Base-by-base conservation (phyloP, 2,113 vertebrate species). In the Alectura lathami region DNA sequence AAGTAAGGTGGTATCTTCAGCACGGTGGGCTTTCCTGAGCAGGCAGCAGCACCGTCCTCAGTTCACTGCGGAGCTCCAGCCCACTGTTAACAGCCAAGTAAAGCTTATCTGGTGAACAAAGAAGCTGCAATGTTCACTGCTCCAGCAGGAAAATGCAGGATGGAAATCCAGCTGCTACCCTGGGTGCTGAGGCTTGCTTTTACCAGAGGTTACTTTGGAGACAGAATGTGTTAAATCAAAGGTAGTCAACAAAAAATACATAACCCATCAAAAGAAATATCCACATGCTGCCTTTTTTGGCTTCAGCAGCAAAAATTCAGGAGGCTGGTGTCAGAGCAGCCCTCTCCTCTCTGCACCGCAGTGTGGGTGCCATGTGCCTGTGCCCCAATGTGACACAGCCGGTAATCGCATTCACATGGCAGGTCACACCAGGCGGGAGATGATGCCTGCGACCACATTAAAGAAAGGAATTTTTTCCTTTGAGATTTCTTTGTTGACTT, bases 401-500 rank as follows among this genome's bases (percentile, higher is more conserved):
- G 8, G 5, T 82, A 83, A 94, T 93, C 87, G 59, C 87, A 87
- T 77, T 94, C 96, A 95, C 85, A 94, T 92, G 93, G 47, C 75
- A 85, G 87, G 93, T 94, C 91, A 68, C 94, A 85, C 91, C 82
- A 94, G 89, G 93, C 54, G 1, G 94, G 87, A 83, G 93, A 92
- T 83, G 81, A 88, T 94, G 95, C 78, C 60, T 83, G 87, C 45
- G 87, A 97, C 95, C 95, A 96, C 91, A 95, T 93, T 91, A 96
- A 96, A 97, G 91, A 69, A 67, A 47, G 64, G 91, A 94, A 77
- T 91, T 91, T 96, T 91, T 93, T 78, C 64, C 87, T 96, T 94
- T 94, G 91, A 95, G 94, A 96, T 91, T 91, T 96, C 93, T 97
- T 96, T 97, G 93, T 93, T 95, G 94, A 83, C 89, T 94, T 96